Base-by-base conservation (phyloP, 2,113 vertebrate species). In the Microtus pennsylvanicus region DNA sequence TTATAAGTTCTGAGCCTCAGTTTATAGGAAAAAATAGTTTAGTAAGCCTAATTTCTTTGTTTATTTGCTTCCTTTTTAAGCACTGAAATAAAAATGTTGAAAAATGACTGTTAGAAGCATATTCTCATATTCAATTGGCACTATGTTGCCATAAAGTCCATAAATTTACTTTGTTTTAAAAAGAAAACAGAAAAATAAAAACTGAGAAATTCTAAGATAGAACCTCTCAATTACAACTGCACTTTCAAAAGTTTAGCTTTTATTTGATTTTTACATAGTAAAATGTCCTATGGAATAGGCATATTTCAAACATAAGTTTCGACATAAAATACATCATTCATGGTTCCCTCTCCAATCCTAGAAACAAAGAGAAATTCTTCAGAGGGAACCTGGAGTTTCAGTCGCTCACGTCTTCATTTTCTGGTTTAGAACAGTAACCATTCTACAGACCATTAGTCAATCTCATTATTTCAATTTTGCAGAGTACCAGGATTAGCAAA, bases 231-330 rank as follows among this genome's bases (percentile, higher is more conserved):
- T 65, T 67, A 90, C 76, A 28, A 88, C 0, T 38, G 28, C 0
- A 85, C 13, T 69, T 90, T 75, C 6, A 74, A 94, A 65, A 95
- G 65, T 63, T 77, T 17, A 77, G 19, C 24, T 55, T 90, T 42
- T 50, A 92, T 81, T 87, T 77, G 93, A 93, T 6, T 33, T 87
- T 89, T 88, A 47, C 42, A 14, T 70, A 50, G 22, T 65, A 94
- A 33, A 76, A 10, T 89, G 52, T 42, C 35, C 61, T 75, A 21
- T 19, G 24, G n/a, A 86, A 90, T 55, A 92, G n/a, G 76, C 30
- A 35, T 33, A 96, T 94, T 88, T 96, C 75, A 87, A 96, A 72
- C 47, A 35, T 63, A 94, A 72, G 17, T 92, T 96, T 87, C 58
- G 93, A 7, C 10, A 72, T 4, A 35, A 88, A 92, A 72, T 63